Evolutionary conservation across 2,888 invertebrate genomes (phyloP), one percentile per base, ranked within the genome.

Genomic region (Argyresthia goedartella): DNA sequence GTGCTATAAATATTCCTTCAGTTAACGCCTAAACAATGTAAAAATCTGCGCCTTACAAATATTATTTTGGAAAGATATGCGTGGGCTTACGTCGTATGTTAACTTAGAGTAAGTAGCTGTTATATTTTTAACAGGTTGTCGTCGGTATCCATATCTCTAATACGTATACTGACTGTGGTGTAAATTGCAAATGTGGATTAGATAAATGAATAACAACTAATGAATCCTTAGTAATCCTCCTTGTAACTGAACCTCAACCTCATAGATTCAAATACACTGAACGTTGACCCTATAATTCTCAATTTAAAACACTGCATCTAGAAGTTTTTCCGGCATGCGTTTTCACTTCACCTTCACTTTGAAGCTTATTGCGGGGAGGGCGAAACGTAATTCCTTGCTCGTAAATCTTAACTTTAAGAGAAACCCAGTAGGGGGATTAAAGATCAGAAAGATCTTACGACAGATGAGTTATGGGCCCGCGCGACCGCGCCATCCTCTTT

Each of bases 331-430:
- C 44, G 9, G 44, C 44, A 16, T 42, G 50, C 16, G 10, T 16
- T 41, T 51, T 49, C 58, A 61, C 41, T 41, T 33, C 52, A 59
- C 62, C 64, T 64, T 62, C 69, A 76, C 74, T 78, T 76, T 25
- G 25, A 2, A 25, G 25, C 25, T 25, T 71, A 44, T 44, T 73
- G 41, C 71, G 67, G 71, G 69, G 71, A 82, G 86, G 87, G 87
- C 87, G 6, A 25, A 25, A 25, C 25, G 25, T 90, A 90, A 90
- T 90, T 88, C 90, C 89, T 82, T 75, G 76, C 86, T 76, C 89
- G 89, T 91, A 91, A 91, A 91, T 91, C 90, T 91, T 89, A 90
- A 90, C 89, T 90, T 90, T 90, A 89, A 89, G 89, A 88, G 89
- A 88, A 86, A 78, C 84, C 76, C 74, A 67, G 86, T 82, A 88